These are phyloP conservation scores for Dolichopus griseipennis DNA, from an alignment of 2,888 invertebrate species.

Conservation along the genomic window DNA sequence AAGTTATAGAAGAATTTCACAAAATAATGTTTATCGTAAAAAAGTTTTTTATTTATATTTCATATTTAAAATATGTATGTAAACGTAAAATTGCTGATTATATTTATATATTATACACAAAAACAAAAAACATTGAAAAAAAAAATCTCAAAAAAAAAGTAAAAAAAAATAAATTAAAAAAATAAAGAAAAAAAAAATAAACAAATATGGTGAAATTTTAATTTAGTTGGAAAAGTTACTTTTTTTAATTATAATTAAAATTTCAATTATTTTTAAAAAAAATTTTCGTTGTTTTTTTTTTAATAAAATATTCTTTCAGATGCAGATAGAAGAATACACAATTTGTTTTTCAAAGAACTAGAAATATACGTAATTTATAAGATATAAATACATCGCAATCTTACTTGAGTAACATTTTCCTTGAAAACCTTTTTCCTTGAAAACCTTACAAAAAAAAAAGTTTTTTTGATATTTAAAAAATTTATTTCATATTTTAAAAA, in stretches of 20 bases:
- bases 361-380: too few species aligned
- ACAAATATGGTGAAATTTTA: not conserved
- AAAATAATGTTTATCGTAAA: slow-evolving; percentile 2
- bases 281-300: not conserved
- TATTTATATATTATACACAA: not conserved
- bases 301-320: too few species aligned
- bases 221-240: not conserved
- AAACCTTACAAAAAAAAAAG: too few species aligned
- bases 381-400: too few species aligned
- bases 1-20: not conserved
- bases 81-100: not conserved
- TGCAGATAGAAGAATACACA: too few species aligned
- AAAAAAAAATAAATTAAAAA: not conserved
- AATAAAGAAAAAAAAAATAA: not conserved
- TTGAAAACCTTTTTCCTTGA: too few species aligned
- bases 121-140: slow-evolving; percentile 4
- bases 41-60: not conserved
- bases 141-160: slow-evolving; percentile 3
- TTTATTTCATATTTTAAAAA: too few species aligned
- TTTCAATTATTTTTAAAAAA: slow-evolving; percentile 1
- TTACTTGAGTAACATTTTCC: too few species aligned
- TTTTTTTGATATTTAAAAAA: too few species aligned
- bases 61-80: slow-evolving; percentile 1
- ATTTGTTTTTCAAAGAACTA: too few species aligned
- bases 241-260: not conserved